Base-by-base conservation (phyloP, 2,113 vertebrate genomes). In the Upupa epops region DNA sequence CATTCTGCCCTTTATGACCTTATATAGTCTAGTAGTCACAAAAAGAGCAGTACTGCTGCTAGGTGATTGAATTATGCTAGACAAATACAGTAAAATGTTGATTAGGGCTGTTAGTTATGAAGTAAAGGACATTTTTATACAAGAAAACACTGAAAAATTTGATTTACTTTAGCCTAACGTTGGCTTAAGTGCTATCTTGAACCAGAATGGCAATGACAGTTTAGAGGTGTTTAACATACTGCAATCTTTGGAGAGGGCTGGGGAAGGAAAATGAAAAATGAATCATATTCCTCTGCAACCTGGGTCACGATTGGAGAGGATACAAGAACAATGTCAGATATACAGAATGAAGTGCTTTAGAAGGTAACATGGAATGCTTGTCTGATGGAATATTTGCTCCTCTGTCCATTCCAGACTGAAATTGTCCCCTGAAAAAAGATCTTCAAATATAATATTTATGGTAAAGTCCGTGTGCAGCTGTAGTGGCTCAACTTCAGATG, bases 41-140 rank as follows among this genome's bases (percentile, higher is more conserved):
- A 91, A 88, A 84, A 76, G 69, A 79, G 55, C 28, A 17, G 5
- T 72, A 65, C 55, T 82, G 42, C 3, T 7, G 12, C 36, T 73
- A 84, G 72, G 58, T 61, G 87, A 91, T 87, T 84, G 78, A 90
- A 84, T 93, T 82, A 61, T 72, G 28, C 58, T 55, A 29, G 31
- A 89, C 32, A 82, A 75, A 84, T 75, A 84, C 63, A 73, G 77
- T 65, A 61, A 90, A 92, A 78, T 28, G 8, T 69, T 89, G 75
- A 65, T 70, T 72, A 92, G 75, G 34, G 4, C 1, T 58, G n/a
- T 69, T 82, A 1, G 0, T 84, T 93, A 51, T 17, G 20, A 89
- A 82, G 28, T 5, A 79, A 92, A 89, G 29, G 36, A 6, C n/a
- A 63, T 5, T 75, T 88, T 61, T 31, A 21, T 58, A 28, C 20